Base-by-base conservation (phyloP, 92 coral and sea anemone genomes). In the Plumapathes pennacea region DNA sequence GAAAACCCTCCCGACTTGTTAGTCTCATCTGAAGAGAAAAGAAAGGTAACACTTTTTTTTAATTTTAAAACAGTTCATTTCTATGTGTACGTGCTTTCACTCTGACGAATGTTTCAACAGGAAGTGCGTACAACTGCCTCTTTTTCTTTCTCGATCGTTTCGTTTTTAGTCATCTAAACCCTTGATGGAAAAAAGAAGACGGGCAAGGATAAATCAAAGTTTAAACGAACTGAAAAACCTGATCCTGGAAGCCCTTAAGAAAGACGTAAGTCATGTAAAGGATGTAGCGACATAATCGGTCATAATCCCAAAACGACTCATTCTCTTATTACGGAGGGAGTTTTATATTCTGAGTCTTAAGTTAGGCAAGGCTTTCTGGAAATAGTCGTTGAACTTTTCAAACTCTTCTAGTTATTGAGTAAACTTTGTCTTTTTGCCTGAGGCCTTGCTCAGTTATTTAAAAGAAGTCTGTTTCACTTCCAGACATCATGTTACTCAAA, bases 401-500 rank as follows among this genome's bases (percentile, higher is more conserved):
- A n/a, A n/a, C n/a, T n/a, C n/a, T n/a, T n/a, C n/a, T n/a, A n/a
- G n/a, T n/a, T n/a, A n/a, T n/a, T n/a, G n/a, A n/a, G n/a, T n/a
- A n/a, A n/a, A n/a, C n/a, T n/a, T n/a, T n/a, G 26, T 12, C 32
- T 50, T 42, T 17, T 25, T 23, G 50, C 15, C 50, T 24, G 49
- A 10, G 10, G 30, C 3, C 61, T 9, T 12, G 18, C 38, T 11
- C 28, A 3, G 30, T 36, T 33, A 9, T 17, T 3, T 25, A 36
- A 34, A 10, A 14, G 48, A 23, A 22, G 28, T 39, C 30, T 34
- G 18, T 45, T 34, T n/a, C 13, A n/a, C 24, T 34, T 55, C 30
- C 84, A 86, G 95, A 86, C 77, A 20, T 86, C 95, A 31, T 81
- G 89, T 43, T 86, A 86, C 33, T 76, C 89, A 18, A 86, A 86